Base-by-base conservation (phyloP, 1,140 invertebrate genomes). In the Hycleus cichorii region DNA sequence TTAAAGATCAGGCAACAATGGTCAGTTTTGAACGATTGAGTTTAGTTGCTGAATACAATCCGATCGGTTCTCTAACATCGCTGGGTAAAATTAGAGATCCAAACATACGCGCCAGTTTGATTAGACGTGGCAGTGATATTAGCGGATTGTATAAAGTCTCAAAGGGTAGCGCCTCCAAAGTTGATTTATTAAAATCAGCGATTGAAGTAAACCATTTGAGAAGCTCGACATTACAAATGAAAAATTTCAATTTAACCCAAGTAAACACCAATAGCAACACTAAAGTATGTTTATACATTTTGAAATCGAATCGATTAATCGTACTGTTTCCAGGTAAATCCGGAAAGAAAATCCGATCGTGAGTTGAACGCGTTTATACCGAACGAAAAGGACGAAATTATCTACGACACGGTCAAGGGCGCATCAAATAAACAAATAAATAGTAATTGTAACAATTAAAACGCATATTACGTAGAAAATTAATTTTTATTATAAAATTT, bases 21-120 rank as follows among this genome's bases (percentile, higher is more conserved):
- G 79, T 84, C 61, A 84, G 83, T 54, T 71, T 82, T 44, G 85
- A 87, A 71, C 74, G 86, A 47, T 69, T 88, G 27, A 85, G 84
- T 64, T 76, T 88, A 54, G 84, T 87, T 75, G 85, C 86, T 40
- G 79, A 86, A 60, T 85, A 83, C 69, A 87, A 87, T 69, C 84
- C 84, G 49, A 78, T 86, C 56, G 85, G 86, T 24, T 87, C 85
- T 25, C 69, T 88, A 32, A 81, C 84, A 57, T 87, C 84, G 2
- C 62, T 86, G 58, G 81, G 82, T 1, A 76, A 82, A 71, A 77
- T 38, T 81, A 80, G 18, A 71, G 80, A 62, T 76, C 47, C 59
- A 18, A 18, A 18, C 18, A 18, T 18, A 46, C 71, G 77, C 44
- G 80, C 77, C 48, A 78, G 76, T 61, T 78, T 74, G 44, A 77